phyloP scores from a whole-genome alignment of 2,113 vertebrate species.

The Hyla sarda region DNA sequence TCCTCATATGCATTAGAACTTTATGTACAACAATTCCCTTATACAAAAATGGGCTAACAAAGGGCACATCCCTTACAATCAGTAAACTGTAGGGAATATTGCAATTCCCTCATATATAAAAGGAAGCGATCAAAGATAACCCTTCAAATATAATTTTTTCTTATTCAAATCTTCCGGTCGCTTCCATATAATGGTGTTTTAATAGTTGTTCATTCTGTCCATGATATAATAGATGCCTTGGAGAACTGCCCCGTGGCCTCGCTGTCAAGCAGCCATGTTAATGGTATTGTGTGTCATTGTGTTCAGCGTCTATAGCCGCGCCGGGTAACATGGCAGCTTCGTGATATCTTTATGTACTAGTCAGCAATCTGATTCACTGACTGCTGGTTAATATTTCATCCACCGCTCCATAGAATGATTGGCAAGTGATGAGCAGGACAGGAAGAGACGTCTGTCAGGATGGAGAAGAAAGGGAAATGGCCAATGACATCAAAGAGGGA shows the following conservation, averaged over 20 bases:
- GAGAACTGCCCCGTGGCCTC: not conserved
- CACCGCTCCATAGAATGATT: constrained; percentile 38
- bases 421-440: constrained; percentile 52
- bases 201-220: not conserved
- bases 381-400: constrained; percentile 59
- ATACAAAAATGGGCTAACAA: too few species aligned
- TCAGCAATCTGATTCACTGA: constrained; percentile 58
- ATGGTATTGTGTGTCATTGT: constrained; percentile 48
- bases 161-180: too few species aligned
- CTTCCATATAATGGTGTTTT: not conserved
- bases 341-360: constrained; percentile 55
- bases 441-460: constrained; percentile 44
- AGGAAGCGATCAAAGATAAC: too few species aligned
- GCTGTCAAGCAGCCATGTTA: constrained; percentile 48
- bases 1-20: too few species aligned
- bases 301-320: constrained; percentile 31
- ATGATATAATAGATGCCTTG: not conserved
- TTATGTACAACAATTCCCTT: too few species aligned
- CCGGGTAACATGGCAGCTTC: constrained; percentile 48
- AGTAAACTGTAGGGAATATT: too few species aligned
- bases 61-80: too few species aligned
- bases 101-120: too few species aligned
- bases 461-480: constrained; percentile 33
- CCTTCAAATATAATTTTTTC: too few species aligned
- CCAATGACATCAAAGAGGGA: constrained; percentile 19